A percentile compares a stretch with the other conserved stretches of the same genome.
phyloP scores from a whole-genome alignment of 2,888 invertebrate species.

The Clepsis dumicolana region DNA sequence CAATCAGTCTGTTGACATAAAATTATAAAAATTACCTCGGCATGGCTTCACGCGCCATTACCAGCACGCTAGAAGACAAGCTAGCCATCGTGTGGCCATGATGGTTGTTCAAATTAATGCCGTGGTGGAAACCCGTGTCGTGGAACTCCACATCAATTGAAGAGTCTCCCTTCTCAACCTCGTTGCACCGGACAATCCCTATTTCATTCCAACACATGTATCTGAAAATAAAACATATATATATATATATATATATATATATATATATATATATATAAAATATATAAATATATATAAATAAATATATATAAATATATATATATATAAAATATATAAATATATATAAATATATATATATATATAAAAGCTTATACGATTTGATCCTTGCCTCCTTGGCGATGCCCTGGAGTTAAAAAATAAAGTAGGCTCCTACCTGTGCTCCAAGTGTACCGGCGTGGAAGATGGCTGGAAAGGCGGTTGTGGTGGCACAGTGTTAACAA shows the following conservation, averaged over 20 bases:
- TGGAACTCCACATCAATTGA: constrained; percentile 98
- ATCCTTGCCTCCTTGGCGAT: too few relatives aligned
- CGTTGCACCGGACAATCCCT: constrained; percentile 95
- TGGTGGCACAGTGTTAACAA: constrained; percentile 81
- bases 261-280: too few relatives aligned
- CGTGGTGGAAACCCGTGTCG: constrained; percentile 95
- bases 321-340: too few relatives aligned
- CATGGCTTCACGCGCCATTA: constrained; percentile 89
- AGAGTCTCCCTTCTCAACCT: constrained; percentile 89
- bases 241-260: too few relatives aligned
- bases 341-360: too few relatives aligned
- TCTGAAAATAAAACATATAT: constrained; percentile 65
- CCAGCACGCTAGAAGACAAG: constrained; percentile 92
- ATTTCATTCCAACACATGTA: constrained; percentile 96
- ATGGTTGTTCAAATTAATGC: constrained; percentile 95
- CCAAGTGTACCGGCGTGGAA: constrained; percentile 93
- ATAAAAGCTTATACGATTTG: too few relatives aligned
- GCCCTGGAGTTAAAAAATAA: background rate
- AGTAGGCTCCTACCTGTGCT: constrained; percentile 87
- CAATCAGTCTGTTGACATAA: too few relatives aligned
- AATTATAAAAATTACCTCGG: constrained; percentile 72
- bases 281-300: too few relatives aligned
- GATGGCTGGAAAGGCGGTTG: constrained; percentile 97
- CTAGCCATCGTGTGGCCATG: constrained; percentile 95
- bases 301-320: too few relatives aligned